Evolutionary conservation across 2,888 invertebrate genomes (phyloP).

Genomic region (Aelia acuminata): DNA sequence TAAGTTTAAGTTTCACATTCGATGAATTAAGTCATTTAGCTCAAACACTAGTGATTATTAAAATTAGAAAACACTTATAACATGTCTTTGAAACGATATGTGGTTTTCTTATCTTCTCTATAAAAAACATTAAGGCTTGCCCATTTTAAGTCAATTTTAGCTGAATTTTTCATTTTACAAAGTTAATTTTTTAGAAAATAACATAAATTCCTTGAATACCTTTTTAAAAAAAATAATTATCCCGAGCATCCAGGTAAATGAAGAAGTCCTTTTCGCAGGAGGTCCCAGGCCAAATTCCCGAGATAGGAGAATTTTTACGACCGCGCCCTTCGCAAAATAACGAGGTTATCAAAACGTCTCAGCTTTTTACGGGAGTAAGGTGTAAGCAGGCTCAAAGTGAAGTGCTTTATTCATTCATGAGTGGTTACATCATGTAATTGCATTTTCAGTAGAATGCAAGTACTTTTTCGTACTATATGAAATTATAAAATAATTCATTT

Average conservation of each 20-base stretch:
- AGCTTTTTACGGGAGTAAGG: background rate
- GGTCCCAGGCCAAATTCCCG: background rate
- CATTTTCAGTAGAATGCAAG: background rate
- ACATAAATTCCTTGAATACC: background rate
- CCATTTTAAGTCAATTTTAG: too few relatives aligned
- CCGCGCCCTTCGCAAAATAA: background rate
- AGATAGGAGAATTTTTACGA: slow-evolving; percentile 10
- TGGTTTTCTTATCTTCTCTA: too few relatives aligned
- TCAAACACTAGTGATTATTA: too few relatives aligned
- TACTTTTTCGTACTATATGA: background rate
- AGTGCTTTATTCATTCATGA: background rate
- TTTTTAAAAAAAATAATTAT: background rate
- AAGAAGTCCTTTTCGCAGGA: background rate
- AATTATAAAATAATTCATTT: background rate
- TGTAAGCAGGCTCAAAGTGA: background rate
- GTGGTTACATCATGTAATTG: background rate
- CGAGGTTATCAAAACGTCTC: slow-evolving; percentile 29
- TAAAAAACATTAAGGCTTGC: too few relatives aligned
- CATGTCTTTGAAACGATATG: too few relatives aligned
- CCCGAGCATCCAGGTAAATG: background rate
- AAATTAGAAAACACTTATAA: too few relatives aligned
- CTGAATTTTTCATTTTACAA: too few relatives aligned
- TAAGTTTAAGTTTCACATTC: too few relatives aligned
- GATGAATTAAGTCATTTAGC: too few relatives aligned
- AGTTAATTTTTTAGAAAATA: background rate